phyloP scores from a whole-genome alignment of 2,888 invertebrate species.

The Diploptera punctata region DNA sequence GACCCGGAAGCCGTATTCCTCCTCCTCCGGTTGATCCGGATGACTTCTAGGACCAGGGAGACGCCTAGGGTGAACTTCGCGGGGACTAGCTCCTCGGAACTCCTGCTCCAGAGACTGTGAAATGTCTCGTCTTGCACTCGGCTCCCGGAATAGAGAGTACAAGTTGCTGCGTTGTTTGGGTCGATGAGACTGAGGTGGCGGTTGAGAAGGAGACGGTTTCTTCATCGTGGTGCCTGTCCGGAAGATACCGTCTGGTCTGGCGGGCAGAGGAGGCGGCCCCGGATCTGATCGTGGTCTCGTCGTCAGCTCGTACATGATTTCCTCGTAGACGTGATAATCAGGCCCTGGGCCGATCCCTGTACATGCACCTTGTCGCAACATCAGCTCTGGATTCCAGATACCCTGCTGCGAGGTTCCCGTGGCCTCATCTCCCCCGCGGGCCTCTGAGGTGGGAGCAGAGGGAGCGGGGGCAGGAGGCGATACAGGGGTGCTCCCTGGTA shows the following conservation, averaged over 20 bases:
- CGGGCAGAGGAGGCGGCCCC: constrained; percentile 47
- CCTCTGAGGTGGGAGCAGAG: constrained; percentile 23
- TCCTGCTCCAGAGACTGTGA: constrained; percentile 49
- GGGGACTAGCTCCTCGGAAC: constrained; percentile 36
- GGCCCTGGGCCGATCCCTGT: constrained; percentile 5
- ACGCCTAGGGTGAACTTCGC: background rate
- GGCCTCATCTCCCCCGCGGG: background rate
- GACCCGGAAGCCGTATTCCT: constrained; percentile 47
- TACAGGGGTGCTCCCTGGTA: constrained; percentile 18
- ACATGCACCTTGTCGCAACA: background rate
- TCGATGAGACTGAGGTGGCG: constrained; percentile 29
- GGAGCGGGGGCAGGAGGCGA: constrained; percentile 39
- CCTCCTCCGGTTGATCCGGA: constrained; percentile 34
- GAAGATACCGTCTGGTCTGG: constrained; percentile 44
- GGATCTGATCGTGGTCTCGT: constrained; percentile 37
- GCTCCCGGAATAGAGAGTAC: constrained; percentile 49
- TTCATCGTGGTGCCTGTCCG: constrained; percentile 21
- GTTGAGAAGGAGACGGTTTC: constrained; percentile 1
- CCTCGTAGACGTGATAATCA: constrained; percentile 51
- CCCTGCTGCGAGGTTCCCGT: constrained; percentile 18
- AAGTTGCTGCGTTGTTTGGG: constrained; percentile 50
- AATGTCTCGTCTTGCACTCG: constrained; percentile 47
- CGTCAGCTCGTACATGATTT: constrained; percentile 49
- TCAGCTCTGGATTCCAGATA: background rate
- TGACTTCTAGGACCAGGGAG: background rate